These are phyloP conservation scores for Parnassius orleans DNA, from an alignment of 2,888 invertebrate genomes.

Conservation along the genomic window DNA sequence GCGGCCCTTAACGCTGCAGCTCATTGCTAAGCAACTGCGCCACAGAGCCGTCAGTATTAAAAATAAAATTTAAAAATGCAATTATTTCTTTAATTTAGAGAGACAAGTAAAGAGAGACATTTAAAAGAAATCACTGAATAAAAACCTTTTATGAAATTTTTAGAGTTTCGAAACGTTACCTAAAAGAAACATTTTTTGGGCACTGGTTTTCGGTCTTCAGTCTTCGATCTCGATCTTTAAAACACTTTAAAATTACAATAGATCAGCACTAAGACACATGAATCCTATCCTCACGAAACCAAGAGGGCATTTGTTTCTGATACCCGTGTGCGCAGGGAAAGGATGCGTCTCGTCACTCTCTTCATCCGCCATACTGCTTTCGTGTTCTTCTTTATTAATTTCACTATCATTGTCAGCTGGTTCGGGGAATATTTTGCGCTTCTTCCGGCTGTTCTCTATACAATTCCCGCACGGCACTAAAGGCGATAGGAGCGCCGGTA, in stretches of 20 bases:
- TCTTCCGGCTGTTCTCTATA: slow-evolving; percentile 32
- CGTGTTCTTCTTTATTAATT: neutral
- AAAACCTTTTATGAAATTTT: no score
- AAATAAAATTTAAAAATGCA: no score
- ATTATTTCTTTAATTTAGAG: no score
- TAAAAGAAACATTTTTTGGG: neutral
- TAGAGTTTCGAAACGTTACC: no score
- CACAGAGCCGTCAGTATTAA: no score
- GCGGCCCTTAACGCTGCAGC: no score
- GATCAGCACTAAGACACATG: slow-evolving; percentile 18
- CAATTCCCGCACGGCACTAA: slow-evolving; percentile 39
- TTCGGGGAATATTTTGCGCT: slow-evolving; percentile 24
- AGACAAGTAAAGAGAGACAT: no score
- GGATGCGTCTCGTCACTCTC: neutral
- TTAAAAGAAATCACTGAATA: no score
- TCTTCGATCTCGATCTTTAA: neutral
- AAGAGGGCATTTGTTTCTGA: slow-evolving; percentile 26
- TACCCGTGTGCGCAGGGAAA: neutral
- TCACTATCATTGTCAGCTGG: neutral
- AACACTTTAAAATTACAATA: slow-evolving; percentile 8
- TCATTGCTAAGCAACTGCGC: no score
- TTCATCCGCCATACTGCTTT: neutral
- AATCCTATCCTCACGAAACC: slow-evolving; percentile 20
- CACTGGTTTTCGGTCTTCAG: neutral
- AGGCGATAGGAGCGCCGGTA: slow-evolving; percentile 37